Base-by-base conservation (phyloP, 1,140 invertebrate species). In the Brachionus manjavacas region DNA sequence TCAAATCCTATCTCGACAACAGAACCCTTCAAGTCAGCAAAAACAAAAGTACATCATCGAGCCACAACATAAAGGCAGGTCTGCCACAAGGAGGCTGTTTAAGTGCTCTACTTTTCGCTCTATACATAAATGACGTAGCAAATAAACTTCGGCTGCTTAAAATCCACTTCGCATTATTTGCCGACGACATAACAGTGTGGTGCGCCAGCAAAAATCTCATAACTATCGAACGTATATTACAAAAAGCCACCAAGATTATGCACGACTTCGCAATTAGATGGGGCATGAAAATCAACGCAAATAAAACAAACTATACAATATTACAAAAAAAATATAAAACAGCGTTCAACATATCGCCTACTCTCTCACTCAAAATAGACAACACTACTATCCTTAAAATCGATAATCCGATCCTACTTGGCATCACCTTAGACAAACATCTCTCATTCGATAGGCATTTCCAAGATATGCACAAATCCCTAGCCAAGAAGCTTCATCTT, bases 81-180 rank as follows among this genome's bases (percentile, higher is more conserved):
- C 41, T 79, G n/a, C n/a, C n/a, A n/a, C n/a, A n/a, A n/a, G n/a
- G n/a, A n/a, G n/a, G n/a, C 46, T 28, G 25, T 35, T 46, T 79
- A 49, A 25, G 20, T 43, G 41, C 76, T 28, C 12, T 64, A 14
- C 43, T 79, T 16, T 79, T 79, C 31, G 23, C 46, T 25, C 16
- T 79, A 31, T 79, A 28, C 43, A 64, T 64, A 49, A 79, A 79
- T 9, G 74, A 78, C 35, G 68, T 85, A 28, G 70, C 68, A 6
- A 78, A 46, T 41, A 64, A 11, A 25, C 43, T 79, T 1, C 14
- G 25, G 12, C n/a, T 16, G 14, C 20, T 28, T 20, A 31, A 25
- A 28, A 41, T 55, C 16, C 4, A 79, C 20, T 79, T 52, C 20
- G 20, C 41, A 1, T 7, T 79, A 49, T 79, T 79, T 49, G 76